phyloP scores from a whole-genome alignment of 2,113 vertebrate genomes.

The Osmerus eperlanus region DNA sequence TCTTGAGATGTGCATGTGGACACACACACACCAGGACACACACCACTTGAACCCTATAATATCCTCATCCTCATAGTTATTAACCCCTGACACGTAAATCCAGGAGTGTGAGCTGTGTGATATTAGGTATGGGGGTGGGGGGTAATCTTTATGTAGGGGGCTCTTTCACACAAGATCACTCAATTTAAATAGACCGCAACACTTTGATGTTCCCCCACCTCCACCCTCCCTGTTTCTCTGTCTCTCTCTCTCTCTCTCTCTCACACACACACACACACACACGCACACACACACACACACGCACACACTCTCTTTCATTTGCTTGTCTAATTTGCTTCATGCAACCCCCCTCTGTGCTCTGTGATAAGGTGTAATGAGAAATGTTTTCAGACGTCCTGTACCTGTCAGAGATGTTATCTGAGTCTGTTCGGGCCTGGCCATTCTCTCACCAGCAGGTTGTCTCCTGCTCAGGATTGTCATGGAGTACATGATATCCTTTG shows the following conservation, averaged over 20 bases:
- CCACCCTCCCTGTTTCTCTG: neutral
- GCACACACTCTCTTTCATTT: neutral
- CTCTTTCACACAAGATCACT: constrained; percentile 66
- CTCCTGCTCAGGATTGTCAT: too few relatives aligned
- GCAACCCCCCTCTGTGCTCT: constrained; percentile 49
- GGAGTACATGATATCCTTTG: too few relatives aligned
- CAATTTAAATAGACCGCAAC: constrained; percentile 61
- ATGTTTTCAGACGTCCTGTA: constrained; percentile 58
- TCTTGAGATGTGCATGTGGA: neutral
- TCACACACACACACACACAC: too few relatives aligned
- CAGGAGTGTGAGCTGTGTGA: constrained; percentile 54
- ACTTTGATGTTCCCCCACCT: constrained; percentile 60
- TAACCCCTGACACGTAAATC: constrained; percentile 63
- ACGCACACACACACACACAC: neutral
- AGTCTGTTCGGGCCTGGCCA: constrained; percentile 9
- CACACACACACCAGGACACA: constrained; percentile 18
- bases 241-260: too few relatives aligned
- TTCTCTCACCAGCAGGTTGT: neutral
- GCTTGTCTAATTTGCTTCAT: constrained; percentile 30
- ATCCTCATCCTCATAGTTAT: constrained; percentile 51
- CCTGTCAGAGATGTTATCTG: constrained; percentile 53
- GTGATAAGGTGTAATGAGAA: constrained; percentile 72
- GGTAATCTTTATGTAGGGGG: constrained; percentile 65
- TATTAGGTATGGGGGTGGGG: constrained; percentile 50
- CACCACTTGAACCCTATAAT: neutral